Percentiles rank a stretch among this genome's conserved stretches.
phyloP scores from a whole-genome alignment of 2,797 vertebrate genomes.

The Sparus aurata region DNA sequence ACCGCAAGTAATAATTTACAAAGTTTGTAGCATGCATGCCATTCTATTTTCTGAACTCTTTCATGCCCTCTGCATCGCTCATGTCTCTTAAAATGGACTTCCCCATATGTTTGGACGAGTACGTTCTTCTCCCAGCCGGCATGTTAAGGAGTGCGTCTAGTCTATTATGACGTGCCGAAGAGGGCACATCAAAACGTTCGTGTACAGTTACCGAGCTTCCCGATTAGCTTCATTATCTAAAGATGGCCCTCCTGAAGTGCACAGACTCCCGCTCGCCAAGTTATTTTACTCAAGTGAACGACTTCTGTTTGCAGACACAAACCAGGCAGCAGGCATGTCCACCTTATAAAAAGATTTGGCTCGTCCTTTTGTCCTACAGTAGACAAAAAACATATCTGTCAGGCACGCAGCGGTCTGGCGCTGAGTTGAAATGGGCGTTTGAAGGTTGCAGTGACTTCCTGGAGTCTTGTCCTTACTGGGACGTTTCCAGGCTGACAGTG shows the following conservation, averaged over 20 bases:
- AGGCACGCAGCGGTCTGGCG: slow-evolving; percentile 19
- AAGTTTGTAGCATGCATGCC: slow-evolving; percentile 61
- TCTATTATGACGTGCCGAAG: slow-evolving; percentile 64
- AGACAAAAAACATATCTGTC: slow-evolving; percentile 28
- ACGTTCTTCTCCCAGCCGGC: slow-evolving; percentile 40
- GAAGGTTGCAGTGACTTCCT: not conserved
- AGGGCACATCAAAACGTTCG: slow-evolving; percentile 65
- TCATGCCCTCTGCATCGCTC: slow-evolving; percentile 32
- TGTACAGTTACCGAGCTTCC: slow-evolving; percentile 29
- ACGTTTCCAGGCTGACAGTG: not conserved
- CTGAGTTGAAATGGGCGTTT: slow-evolving; percentile 7
- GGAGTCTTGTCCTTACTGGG: not conserved
- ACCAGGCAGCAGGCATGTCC: slow-evolving; percentile 55
- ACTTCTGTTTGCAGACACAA: slow-evolving; percentile 60
- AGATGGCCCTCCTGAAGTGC: slow-evolving; percentile 31
- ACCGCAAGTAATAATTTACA: slow-evolving; percentile 76
- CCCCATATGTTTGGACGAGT: slow-evolving; percentile 53
- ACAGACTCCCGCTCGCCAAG: slow-evolving; percentile 48
- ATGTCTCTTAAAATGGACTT: slow-evolving; percentile 63
- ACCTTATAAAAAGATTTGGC: slow-evolving; percentile 36
- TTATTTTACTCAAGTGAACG: slow-evolving; percentile 41
- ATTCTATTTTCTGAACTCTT: slow-evolving; percentile 55
- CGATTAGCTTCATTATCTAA: slow-evolving; percentile 41
- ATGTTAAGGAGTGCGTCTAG: slow-evolving; percentile 34
- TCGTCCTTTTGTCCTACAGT: slow-evolving; percentile 27